Percentiles rank a stretch among this genome's conserved stretches.
Evolutionary conservation across 2,888 invertebrate species (phyloP).

Genomic region (Drosophila neotestacea): DNA sequence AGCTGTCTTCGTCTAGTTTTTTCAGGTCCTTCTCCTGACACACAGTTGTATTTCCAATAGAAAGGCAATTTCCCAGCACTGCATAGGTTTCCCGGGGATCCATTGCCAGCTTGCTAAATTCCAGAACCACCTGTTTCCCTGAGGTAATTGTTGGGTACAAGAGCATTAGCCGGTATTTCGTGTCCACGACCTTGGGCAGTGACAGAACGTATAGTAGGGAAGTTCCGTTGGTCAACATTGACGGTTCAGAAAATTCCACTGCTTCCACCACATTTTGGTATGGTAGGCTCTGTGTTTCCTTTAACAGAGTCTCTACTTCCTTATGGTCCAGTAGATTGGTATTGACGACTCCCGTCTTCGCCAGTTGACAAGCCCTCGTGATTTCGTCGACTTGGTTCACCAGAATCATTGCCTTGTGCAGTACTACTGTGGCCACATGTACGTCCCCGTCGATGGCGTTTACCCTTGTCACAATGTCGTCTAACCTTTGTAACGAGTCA

Average conservation of each 20-base stretch:
- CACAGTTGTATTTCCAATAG: neutral
- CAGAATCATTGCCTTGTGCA: neutral
- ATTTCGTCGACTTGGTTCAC: neutral
- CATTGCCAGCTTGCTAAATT: neutral
- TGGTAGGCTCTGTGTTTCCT: slow-evolving; percentile 1
- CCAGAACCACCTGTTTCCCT: neutral
- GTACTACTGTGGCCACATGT: neutral
- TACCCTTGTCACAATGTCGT: no score
- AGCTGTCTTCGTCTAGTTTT: neutral
- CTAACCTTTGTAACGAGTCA: neutral
- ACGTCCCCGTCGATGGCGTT: neutral
- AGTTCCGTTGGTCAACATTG: slow-evolving; percentile 1
- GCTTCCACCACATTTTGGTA: slow-evolving; percentile 3
- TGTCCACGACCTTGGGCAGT: no score
- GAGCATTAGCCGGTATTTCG: neutral
- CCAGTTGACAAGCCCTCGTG: slow-evolving; percentile 6
- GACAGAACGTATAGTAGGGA: no score
- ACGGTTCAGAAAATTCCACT: neutral
- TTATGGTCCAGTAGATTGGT: slow-evolving; percentile 5
- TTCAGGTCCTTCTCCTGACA: neutral
- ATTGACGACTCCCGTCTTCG: slow-evolving; percentile 6
- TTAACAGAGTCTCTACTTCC: neutral
- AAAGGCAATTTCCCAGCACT: neutral
- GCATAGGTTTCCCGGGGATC: neutral
- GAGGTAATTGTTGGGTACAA: neutral